Evolutionary conservation across 2,888 invertebrate genomes (phyloP), one percentile per base, ranked within the genome.

Genomic region (Schrankia costaestrigalis): DNA sequence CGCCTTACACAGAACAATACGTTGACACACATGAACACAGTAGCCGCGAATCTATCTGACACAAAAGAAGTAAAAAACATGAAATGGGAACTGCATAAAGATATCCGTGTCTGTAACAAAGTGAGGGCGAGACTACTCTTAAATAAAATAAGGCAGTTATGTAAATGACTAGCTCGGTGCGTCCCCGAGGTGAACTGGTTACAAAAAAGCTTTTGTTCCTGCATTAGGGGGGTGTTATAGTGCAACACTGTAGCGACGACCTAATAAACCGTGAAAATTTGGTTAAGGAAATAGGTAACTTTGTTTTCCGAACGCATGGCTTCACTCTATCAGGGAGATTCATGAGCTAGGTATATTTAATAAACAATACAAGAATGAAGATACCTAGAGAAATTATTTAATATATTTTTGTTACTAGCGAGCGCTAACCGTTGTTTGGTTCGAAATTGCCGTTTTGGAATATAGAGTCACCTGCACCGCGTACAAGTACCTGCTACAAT

Each of bases 61-160:
- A 44, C 41, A 48, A 44, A 50, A 41, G 22, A 33, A 41, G 31
- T 10, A 40, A 47, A 47, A 46, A 35, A 41, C 0, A 53, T 47
- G 46, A 56, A 64, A 58, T 53, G 49, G 54, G 55, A 55, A 67
- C 66, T 66, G 66, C 68, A 77, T 77, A 70, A 73, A 77, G 71
- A 72, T 74, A 78, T 73, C 63, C 61, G 51, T 62, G 65, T 66
- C 61, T 54, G 60, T 58, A 58, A 63, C 66, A 60, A 63, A 70
- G 68, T 72, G 66, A 67, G 68, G 63, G 63, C 56, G 57, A 50
- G 57, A 49, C 63, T 61, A 56, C 62, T 74, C 68, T 72, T 72
- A 74, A 78, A 79, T 71, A 69, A 74, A 73, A 72, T 80, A 77
- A 80, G 77, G 72, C 67, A 72, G 78, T 78, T 82, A 83, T 81